A percentile compares a stretch with the other conserved stretches of the same genome.
Conservation (phyloP, 2,888 invertebrate genomes). For the Actias luna region DNA sequence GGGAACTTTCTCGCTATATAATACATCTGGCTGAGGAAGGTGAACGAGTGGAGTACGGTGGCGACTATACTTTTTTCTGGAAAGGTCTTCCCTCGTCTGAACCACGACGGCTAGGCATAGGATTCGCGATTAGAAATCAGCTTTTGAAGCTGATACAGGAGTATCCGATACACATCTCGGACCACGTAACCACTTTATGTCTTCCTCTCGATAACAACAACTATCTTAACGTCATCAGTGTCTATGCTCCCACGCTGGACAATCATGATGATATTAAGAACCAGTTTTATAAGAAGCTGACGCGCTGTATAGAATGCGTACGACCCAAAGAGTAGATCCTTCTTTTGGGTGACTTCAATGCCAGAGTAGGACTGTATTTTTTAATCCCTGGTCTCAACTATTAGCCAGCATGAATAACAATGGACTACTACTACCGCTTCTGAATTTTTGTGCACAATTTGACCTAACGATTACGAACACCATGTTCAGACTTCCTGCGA, state of each 20-base stretch:
- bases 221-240: slow-evolving; percentile 32
- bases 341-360: slow-evolving; percentile 19
- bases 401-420: slow-evolving; percentile 34
- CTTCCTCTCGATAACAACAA: slow-evolving; percentile 28
- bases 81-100: slow-evolving; percentile 24
- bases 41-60: slow-evolving; percentile 24
- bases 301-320: background rate
- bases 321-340: slow-evolving; percentile 11
- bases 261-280: background rate
- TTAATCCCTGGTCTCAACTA: slow-evolving; percentile 25
- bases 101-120: slow-evolving; percentile 24
- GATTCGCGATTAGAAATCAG: slow-evolving; percentile 30
- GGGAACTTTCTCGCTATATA: slow-evolving; percentile 26
- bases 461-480: slow-evolving; percentile 27
- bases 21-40: slow-evolving; percentile 32
- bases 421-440: slow-evolving; percentile 29
- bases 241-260: slow-evolving; percentile 8
- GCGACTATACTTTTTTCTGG: slow-evolving; percentile 29
- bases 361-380: slow-evolving; percentile 19
- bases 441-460: slow-evolving; percentile 30
- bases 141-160: too few species aligned
- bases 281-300: slow-evolving; percentile 2
- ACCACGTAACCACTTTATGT: slow-evolving; percentile 17
- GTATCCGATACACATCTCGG: slow-evolving; percentile 1
- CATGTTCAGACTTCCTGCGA: slow-evolving; percentile 30